Conservation (phyloP, 1,140 invertebrate genomes). For the Pseudobourletiella spinata region DNA sequence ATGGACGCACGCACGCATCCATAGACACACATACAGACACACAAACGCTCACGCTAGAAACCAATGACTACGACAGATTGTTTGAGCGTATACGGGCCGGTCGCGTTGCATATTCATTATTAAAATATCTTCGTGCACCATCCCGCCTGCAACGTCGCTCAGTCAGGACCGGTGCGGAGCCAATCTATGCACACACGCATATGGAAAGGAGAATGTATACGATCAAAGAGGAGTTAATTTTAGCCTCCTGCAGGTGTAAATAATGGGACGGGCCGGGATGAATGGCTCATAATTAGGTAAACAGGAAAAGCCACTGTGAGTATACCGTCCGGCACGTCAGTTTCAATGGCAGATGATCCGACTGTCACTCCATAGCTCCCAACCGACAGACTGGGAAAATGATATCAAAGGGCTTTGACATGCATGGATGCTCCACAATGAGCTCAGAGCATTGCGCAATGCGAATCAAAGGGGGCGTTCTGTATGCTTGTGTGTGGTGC, state of each 20-base stretch:
- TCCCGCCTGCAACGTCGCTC: too few relatives aligned
- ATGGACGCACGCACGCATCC: neutral
- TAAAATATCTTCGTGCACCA: too few relatives aligned
- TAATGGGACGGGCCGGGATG: neutral
- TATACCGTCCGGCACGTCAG: too few relatives aligned
- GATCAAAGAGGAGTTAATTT: slow-evolving; percentile 10
- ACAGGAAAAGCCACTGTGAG: neutral
- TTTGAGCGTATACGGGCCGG: neutral
- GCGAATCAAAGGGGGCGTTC: neutral
- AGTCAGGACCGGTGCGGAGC: too few relatives aligned
- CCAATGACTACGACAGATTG: neutral
- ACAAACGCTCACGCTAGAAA: neutral
- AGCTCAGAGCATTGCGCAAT: neutral
- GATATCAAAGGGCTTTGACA: slow-evolving; percentile 1
- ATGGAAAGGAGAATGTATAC: neutral
- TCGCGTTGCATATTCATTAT: too few relatives aligned
- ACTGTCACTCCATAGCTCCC: too few relatives aligned
- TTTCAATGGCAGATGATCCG: too few relatives aligned
- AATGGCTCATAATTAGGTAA: slow-evolving; percentile 13
- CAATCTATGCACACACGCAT: too few relatives aligned
- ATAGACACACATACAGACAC: neutral
- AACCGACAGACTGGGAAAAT: too few relatives aligned
- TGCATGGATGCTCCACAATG: slow-evolving; percentile 1
- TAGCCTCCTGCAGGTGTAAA: slow-evolving; percentile 14
- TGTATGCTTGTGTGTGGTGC: too few relatives aligned